Evolutionary conservation across 2,888 invertebrate genomes (phyloP), one percentile per base, ranked within the genome.

Genomic region (Eupeodes luniger): DNA sequence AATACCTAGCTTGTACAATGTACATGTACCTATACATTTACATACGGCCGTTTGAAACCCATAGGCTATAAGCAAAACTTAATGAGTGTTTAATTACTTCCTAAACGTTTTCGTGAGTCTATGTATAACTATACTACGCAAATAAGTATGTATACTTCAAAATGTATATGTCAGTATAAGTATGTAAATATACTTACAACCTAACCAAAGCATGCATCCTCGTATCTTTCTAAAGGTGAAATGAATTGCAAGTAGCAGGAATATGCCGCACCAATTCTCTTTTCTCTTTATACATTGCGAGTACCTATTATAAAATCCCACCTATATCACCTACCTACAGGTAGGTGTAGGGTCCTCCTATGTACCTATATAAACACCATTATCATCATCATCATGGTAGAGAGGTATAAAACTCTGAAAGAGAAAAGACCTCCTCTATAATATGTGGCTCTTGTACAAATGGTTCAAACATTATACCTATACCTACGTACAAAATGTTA

Each of bases 21-120:
- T 11, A 49, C 53, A 11, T 10, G 2, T 64, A 64, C 19, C 4
- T 59, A 44, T 16, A 14, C 44, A 51, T 19, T 14, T 14, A 4
- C 9, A 59, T 51, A 19, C 59, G 27, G 27, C 27, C 27, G 27
- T 27, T 27, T 1, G 0, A 27, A 40, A 78, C 67, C 81, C 69
- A 78, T 69, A 75, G 81, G 77, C 81, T 85, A 72, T 59, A 88
- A 81, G 81, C 77, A 87, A 87, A 81, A 85, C 89, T 85, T 90
- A 90, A 90, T 90, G 90, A 87, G 82, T 85, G 89, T 90, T 90
- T 90, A 90, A 90, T 90, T 90, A 89, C 88, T 89, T 90, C 83
- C 90, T 90, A 89, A 90, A 90, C 90, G 90, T 90, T 90, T 90
- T 89, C 81, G 85, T 89, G 85, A 82, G 85, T 85, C 75, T 79